These are phyloP conservation scores for Aphrophora alni DNA, from an alignment of 2,888 invertebrate genomes.

Conservation along the genomic window DNA sequence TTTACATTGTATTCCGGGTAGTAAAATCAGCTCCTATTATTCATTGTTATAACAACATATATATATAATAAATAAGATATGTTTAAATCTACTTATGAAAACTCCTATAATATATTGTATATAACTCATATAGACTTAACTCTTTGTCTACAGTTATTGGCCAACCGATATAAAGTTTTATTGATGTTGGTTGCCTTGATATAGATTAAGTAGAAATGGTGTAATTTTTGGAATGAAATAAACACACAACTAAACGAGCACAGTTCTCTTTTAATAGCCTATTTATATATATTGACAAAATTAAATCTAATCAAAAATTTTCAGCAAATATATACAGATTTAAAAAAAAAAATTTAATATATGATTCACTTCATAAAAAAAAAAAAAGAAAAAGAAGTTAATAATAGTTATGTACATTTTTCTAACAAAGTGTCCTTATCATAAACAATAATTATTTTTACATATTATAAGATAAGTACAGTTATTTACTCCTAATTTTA, in stretches of 20 bases:
- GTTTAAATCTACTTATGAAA: no score
- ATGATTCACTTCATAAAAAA: neutral
- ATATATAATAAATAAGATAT: no score
- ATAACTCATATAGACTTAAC: no score
- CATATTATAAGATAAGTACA: neutral
- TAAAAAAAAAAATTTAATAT: neutral
- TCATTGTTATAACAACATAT: no score
- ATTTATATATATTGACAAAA: neutral
- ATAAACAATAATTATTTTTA: neutral
- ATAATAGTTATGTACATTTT: neutral
- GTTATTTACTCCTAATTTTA: neutral
- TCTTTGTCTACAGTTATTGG: no score
- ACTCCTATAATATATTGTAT: no score
- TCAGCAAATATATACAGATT: neutral
- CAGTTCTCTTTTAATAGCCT: neutral
- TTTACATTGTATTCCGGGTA: no score
- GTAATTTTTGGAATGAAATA: neutral
- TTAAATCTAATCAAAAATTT: neutral
- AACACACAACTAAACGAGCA: neutral
- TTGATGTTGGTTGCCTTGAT: no score
- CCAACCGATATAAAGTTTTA: no score
- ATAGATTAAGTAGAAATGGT: no score
- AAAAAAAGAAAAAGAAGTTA: neutral
- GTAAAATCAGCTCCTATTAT: no score
- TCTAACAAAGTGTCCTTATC: neutral